These are phyloP conservation scores for Scortum barcoo DNA, from an alignment of 2,113 vertebrate genomes.

Conservation along the genomic window DNA sequence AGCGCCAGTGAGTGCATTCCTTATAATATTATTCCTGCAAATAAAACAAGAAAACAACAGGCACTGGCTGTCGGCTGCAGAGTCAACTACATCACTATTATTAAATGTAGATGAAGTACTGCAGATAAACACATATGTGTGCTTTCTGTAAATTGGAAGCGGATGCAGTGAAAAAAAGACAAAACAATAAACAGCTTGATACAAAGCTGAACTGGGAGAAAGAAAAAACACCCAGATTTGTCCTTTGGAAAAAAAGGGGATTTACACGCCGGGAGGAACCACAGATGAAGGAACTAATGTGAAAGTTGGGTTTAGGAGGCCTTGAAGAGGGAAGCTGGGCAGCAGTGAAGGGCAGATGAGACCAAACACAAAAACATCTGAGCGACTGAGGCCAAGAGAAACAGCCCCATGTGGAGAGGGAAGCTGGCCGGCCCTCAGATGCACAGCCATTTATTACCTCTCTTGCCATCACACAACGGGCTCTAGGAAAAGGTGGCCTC, in stretches of 20 bases:
- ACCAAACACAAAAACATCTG: constrained; percentile 60
- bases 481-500: constrained; percentile 60
- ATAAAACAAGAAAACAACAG: constrained; percentile 54
- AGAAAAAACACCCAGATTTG: constrained; percentile 6
- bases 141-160: constrained; percentile 13
- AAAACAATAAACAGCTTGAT: not conserved
- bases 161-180: not conserved
- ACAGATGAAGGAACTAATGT: constrained; percentile 43
- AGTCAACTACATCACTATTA: not conserved
- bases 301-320: constrained; percentile 62
- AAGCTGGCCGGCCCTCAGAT: constrained; percentile 42
- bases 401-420: constrained; percentile 64
- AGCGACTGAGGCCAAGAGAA: constrained; percentile 69
- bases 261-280: constrained; percentile 48
- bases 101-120: not conserved
- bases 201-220: not conserved
- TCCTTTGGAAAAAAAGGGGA: constrained; percentile 45
- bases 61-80: not conserved
- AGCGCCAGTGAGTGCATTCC: constrained; percentile 39
- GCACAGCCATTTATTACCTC: constrained; percentile 41
- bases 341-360: constrained; percentile 54
- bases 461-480: constrained; percentile 31
- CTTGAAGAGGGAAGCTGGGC: constrained; percentile 56
- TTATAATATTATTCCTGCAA: constrained; percentile 48
- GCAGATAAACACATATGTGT: not conserved